phyloP scores from a whole-genome alignment of 2,888 invertebrate genomes.

The Alentia gelatinosa region DNA sequence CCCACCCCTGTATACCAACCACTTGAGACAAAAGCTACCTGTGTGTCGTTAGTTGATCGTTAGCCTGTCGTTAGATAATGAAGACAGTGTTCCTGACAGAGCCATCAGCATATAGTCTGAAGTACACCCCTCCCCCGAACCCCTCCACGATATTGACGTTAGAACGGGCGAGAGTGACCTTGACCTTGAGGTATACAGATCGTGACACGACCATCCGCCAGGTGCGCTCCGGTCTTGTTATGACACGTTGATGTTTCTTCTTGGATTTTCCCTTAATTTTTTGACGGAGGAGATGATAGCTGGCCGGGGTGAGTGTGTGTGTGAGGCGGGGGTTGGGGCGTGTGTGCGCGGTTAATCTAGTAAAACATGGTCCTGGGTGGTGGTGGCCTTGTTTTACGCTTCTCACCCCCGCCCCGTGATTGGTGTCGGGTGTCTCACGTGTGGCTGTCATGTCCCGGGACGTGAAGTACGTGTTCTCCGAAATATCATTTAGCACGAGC shows the following conservation, averaged over 20 bases:
- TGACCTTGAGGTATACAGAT: neutral
- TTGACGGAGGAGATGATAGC: neutral
- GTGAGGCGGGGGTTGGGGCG: neutral
- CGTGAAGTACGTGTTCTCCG: no score
- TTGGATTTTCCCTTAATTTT: conserved; percentile 16
- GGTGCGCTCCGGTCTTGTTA: neutral
- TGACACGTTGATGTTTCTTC: neutral
- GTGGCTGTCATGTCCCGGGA: no score
- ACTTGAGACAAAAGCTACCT: no score
- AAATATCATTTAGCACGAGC: no score
- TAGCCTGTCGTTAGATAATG: neutral
- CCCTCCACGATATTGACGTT: neutral
- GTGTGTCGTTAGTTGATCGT: neutral
- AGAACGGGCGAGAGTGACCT: neutral
- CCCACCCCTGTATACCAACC: no score
- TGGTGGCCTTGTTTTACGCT: no score
- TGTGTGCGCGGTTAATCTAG: neutral
- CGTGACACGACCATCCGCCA: conserved; percentile 29
- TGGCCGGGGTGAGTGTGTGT: neutral
- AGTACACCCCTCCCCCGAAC: neutral
- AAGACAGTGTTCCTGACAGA: neutral
- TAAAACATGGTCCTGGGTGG: no score
- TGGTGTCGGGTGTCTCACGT: no score
- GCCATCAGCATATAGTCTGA: neutral
- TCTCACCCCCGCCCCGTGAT: no score